Evolutionary conservation across 2,797 vertebrate species (phyloP).

Genomic region (Amazonetta brasiliensis): DNA sequence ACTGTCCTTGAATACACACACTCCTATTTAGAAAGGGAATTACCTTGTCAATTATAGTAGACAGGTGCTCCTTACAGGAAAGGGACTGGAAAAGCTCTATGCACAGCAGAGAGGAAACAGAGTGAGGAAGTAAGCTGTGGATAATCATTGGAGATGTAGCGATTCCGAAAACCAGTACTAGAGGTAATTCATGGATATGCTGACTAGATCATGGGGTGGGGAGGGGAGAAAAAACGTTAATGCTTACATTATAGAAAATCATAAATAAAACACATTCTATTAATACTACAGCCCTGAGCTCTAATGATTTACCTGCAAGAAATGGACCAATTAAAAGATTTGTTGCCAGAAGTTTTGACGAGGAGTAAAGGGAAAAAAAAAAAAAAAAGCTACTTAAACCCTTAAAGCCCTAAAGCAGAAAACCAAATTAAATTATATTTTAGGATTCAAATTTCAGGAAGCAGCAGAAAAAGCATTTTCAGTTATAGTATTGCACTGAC

Average conservation of each 20-base stretch:
- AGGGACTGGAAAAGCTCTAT: constrained; percentile 96
- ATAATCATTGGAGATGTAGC: constrained; percentile 95
- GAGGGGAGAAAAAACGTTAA: background rate
- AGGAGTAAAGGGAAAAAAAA: background rate
- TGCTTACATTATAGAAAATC: background rate
- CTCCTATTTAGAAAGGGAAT: background rate
- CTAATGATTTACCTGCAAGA: background rate
- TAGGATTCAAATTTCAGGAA: background rate
- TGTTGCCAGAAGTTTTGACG: background rate
- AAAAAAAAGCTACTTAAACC: background rate
- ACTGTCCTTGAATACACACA: background rate
- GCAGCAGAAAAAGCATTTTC: background rate
- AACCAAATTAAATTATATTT: background rate
- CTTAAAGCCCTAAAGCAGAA: background rate
- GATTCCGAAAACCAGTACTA: constrained; percentile 94
- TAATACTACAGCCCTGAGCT: background rate
- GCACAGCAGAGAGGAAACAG: constrained; percentile 93
- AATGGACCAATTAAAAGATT: background rate
- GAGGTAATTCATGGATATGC: constrained; percentile 88
- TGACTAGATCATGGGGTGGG: constrained; percentile 80
- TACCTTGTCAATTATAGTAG: constrained; percentile 94
- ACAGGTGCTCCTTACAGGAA: constrained; percentile 92
- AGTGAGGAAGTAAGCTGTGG: constrained; percentile 92
- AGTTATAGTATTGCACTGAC: background rate
- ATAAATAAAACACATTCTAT: background rate